phyloP scores from a whole-genome alignment of 2,113 vertebrate species.

The Eulemur macaco region DNA sequence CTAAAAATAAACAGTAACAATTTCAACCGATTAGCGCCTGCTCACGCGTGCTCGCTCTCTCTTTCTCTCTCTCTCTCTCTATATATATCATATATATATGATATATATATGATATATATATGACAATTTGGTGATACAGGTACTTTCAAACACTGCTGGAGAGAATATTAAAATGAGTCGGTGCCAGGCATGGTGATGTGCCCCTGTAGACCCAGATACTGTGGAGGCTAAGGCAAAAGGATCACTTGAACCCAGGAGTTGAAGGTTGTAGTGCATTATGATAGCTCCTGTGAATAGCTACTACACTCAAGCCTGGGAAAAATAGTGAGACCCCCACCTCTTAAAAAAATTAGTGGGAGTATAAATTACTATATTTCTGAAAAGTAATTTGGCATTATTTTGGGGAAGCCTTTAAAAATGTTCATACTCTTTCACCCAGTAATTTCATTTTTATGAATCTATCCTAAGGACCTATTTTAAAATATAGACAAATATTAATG shows the following conservation, averaged over 20 bases:
- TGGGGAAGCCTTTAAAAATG: neutral
- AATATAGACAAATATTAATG: neutral
- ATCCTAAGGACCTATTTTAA: neutral
- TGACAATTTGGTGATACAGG: neutral
- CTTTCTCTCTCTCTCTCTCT: too few relatives aligned
- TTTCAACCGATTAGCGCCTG: neutral
- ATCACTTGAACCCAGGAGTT: neutral
- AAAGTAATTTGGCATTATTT: neutral
- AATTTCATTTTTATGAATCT: neutral
- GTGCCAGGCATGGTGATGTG: neutral
- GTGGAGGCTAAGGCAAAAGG: neutral
- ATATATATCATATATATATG: too few relatives aligned
- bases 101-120: neutral
- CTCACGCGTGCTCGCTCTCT: too few relatives aligned
- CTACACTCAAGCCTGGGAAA: neutral
- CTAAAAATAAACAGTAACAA: neutral
- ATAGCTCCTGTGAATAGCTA: neutral
- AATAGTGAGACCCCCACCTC: neutral
- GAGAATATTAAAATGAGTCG: neutral
- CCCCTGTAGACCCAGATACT: neutral
- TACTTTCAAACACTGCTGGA: neutral
- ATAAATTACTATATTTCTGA: neutral
- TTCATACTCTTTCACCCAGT: neutral
- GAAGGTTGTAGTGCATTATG: neutral
- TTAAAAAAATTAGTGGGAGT: neutral